phyloP scores from a whole-genome alignment of 2,888 invertebrate genomes.

The Linhomoeus sp. region DNA sequence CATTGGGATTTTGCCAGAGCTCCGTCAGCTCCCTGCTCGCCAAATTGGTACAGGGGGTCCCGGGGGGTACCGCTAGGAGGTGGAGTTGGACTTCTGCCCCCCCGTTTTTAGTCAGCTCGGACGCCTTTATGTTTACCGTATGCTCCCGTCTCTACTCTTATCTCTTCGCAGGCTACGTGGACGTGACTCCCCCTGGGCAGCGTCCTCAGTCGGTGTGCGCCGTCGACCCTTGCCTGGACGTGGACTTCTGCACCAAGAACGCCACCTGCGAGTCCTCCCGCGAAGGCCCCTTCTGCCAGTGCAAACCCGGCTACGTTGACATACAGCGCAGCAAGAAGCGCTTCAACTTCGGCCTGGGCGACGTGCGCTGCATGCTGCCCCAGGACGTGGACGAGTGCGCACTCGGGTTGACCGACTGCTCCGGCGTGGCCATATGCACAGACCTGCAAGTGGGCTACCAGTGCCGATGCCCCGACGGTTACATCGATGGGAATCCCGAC shows the following conservation, averaged over 20 bases:
- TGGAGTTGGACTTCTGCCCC: too few species aligned
- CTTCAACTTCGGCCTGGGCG: neutral
- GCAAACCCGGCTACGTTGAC: slow-evolving; percentile 64
- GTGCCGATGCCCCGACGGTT: slow-evolving; percentile 23
- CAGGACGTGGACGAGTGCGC: slow-evolving; percentile 25
- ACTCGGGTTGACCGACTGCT: slow-evolving; percentile 25
- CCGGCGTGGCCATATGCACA: slow-evolving; percentile 22
- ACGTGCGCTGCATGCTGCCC: slow-evolving; percentile 16
- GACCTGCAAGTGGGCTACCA: slow-evolving; percentile 22
- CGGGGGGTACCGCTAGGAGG: too few species aligned
- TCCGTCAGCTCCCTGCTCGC: too few species aligned
- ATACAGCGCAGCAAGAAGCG: slow-evolving; percentile 10
- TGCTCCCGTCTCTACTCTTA: too few species aligned
- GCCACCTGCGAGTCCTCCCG: slow-evolving; percentile 75
- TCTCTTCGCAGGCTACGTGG: slow-evolving; percentile 20
- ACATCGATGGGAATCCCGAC: slow-evolving; percentile 15
- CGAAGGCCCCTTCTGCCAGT: slow-evolving; percentile 72
- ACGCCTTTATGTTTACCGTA: too few species aligned
- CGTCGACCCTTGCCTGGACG: slow-evolving; percentile 24
- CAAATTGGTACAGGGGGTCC: too few species aligned
- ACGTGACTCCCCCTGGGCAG: slow-evolving; percentile 17
- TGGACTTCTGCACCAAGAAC: slow-evolving; percentile 64
- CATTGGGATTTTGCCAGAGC: too few species aligned
- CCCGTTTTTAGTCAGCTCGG: too few species aligned
- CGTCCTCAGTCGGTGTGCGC: slow-evolving; percentile 19